phyloP scores from a whole-genome alignment of 2,888 invertebrate genomes.

The Papilio protenor region DNA sequence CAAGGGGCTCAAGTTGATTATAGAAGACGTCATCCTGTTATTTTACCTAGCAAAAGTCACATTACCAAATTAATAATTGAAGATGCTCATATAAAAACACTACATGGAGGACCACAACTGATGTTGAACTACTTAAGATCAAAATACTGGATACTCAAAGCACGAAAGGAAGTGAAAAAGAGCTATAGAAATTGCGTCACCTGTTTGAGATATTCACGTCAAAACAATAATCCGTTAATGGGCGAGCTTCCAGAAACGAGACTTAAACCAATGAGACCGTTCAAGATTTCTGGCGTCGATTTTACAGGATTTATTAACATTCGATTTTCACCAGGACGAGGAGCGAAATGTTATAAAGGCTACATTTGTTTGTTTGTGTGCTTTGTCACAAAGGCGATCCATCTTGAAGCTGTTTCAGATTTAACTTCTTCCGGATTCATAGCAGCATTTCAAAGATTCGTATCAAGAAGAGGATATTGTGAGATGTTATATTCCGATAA shows the following conservation, averaged over 20 bases:
- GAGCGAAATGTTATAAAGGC: background rate
- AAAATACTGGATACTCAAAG: background rate
- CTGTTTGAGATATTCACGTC: background rate
- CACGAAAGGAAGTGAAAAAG: background rate
- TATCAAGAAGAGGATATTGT: background rate
- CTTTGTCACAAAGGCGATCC: too few relatives aligned
- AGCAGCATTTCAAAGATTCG: background rate
- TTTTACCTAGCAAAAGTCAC: too few relatives aligned
- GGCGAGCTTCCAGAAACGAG: background rate
- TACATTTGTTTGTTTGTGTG: too few relatives aligned
- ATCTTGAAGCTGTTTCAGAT: too few relatives aligned
- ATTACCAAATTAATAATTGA: conserved; percentile 44
- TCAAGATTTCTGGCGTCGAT: too few relatives aligned
- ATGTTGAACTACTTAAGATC: background rate
- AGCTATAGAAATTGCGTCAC: background rate
- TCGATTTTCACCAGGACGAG: too few relatives aligned
- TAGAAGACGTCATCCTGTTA: too few relatives aligned
- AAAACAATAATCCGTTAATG: background rate
- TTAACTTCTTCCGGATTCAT: too few relatives aligned
- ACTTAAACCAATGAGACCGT: too few relatives aligned
- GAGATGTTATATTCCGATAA: background rate
- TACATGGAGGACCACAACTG: conserved; percentile 35
- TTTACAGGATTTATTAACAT: too few relatives aligned
- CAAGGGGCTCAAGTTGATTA: too few relatives aligned
- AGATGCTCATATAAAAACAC: conserved; percentile 49